Percentiles rank a stretch among this genome's conserved stretches.
Conservation (phyloP, 1,140 invertebrate genomes). For the Drosophila yakuba region DNA sequence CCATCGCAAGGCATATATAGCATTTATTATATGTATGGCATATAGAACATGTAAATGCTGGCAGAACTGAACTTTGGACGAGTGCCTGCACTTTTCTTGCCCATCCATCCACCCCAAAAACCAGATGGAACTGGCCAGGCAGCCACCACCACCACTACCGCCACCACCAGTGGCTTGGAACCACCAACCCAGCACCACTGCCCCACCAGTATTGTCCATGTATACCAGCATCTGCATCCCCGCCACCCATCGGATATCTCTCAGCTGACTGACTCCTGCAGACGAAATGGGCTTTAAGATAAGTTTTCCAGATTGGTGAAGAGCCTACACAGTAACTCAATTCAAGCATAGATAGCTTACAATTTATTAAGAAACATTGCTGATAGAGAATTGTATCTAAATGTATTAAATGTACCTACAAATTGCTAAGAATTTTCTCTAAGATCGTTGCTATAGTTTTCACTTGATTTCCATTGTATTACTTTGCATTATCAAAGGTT, state of each 20-base stretch:
- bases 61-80: conserved; percentile 40
- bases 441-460: too few species aligned
- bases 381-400: too few species aligned
- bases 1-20: conserved; percentile 15
- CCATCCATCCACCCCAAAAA: conserved; percentile 16
- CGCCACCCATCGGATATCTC: conserved; percentile 9
- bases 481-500: neutral
- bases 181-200: neutral
- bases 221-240: neutral
- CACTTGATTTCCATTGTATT: too few species aligned
- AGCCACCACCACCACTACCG: neutral
- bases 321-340: neutral
- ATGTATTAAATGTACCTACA: too few species aligned
- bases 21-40: conserved; percentile 24
- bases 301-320: conserved; percentile 15
- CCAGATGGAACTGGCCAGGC: conserved; percentile 35
- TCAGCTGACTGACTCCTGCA: conserved; percentile 33
- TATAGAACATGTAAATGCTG: conserved; percentile 44
- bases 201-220: conserved; percentile 15
- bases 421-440: too few species aligned
- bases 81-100: conserved; percentile 38
- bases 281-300: conserved; percentile 32
- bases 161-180: neutral
- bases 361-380: too few species aligned
- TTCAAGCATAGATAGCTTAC: too few species aligned